Conservation (phyloP, 1,140 invertebrate species). For the Aradophagus sp. region DNA sequence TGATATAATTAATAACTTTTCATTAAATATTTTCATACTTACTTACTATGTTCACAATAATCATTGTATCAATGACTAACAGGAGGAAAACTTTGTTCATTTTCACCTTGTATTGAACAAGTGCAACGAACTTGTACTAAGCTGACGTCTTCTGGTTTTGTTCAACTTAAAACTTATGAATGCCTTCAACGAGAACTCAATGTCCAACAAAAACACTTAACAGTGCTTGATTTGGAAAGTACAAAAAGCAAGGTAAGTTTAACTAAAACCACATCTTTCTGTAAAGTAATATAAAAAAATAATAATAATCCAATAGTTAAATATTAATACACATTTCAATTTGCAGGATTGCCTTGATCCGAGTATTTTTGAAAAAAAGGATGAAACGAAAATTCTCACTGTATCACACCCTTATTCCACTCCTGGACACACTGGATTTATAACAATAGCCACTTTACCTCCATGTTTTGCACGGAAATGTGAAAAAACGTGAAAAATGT, state of each 20-base stretch:
- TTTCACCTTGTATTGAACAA: slow-evolving; percentile 99
- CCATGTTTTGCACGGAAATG: slow-evolving; percentile 71
- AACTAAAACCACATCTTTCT: too few relatives aligned
- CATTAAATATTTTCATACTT: too few relatives aligned
- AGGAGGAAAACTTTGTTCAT: slow-evolving; percentile 96
- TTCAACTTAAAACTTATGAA: slow-evolving; percentile 90
- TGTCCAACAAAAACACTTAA: slow-evolving; percentile 83
- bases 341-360: slow-evolving; percentile 62
- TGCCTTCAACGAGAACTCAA: slow-evolving; percentile 89
- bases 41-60: too few relatives aligned
- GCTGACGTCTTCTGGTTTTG: slow-evolving; percentile 83
- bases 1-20: too few relatives aligned
- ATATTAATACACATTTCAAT: slow-evolving; percentile 12
- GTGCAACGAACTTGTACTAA: slow-evolving; percentile 89
- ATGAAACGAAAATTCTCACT: slow-evolving; percentile 79
- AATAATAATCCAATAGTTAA: slow-evolving; percentile 1
- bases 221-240: slow-evolving; percentile 81
- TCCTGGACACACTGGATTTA: slow-evolving; percentile 95
- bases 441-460: slow-evolving; percentile 92
- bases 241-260: slow-evolving; percentile 56
- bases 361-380: slow-evolving; percentile 71
- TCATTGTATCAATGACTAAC: too few relatives aligned
- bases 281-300: too few relatives aligned
- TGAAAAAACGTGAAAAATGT: slow-evolving; percentile 13
- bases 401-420: slow-evolving; percentile 80